Evolutionary conservation across 2,888 invertebrate genomes (phyloP), one percentile per base, ranked within the genome.

Genomic region (Agrilus mali): DNA sequence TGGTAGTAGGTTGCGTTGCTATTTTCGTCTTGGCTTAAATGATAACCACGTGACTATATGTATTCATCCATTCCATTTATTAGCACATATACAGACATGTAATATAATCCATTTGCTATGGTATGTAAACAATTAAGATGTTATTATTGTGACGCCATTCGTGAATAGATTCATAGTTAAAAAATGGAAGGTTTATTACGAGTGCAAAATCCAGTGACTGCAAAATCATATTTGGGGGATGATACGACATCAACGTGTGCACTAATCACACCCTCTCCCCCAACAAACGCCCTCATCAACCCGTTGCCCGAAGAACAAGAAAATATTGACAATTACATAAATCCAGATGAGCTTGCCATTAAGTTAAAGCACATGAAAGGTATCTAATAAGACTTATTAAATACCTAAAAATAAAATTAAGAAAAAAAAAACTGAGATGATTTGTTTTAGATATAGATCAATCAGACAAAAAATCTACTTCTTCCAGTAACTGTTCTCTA

Each of bases 401-500:
- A 1, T 33, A 14, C 2, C 7, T 16, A 7, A 41, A 36, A n/a
- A n/a, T n/a, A n/a, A n/a, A n/a, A n/a, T n/a, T n/a, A n/a, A n/a
- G n/a, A n/a, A n/a, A n/a, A n/a, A n/a, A n/a, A n/a, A n/a, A n/a
- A n/a, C n/a, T n/a, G n/a, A n/a, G n/a, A 8, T 33, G 31, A 22
- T 33, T 8, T 20, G 14, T 39, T 16, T 40, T 42, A 17, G 38
- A 38, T 37, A 8, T 38, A n/a, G 20, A 38, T 1, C 35, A 27
- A n/a, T 15, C 16, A 7, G 8, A 7, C 15, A 43, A 20, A 27
- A 16, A 38, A 20, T 33, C 31, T 41, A 38, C 16, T 33, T 43
- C 47, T 7, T 81, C 81, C 0, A 78, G 77, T 53, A 82, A 81
- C 32, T 80, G 81, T 36, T 77, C 77, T 60, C 72, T 60, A 36